Evolutionary conservation across 2,888 invertebrate genomes (phyloP).

Genomic region (Schrankia costaestrigalis): DNA sequence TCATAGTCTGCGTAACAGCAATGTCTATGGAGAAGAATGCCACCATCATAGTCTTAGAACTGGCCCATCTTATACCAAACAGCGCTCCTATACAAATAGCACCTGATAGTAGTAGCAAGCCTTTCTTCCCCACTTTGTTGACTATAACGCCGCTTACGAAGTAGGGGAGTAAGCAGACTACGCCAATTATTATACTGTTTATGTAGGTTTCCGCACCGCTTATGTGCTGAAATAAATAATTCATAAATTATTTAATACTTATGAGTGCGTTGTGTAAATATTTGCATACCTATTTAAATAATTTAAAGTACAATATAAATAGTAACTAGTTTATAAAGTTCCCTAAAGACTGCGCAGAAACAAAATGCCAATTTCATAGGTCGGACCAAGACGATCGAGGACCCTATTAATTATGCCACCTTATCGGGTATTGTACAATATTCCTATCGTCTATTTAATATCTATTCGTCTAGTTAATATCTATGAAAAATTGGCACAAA

Average conservation of each 20-base stretch:
- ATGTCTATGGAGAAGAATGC: slow-evolving; percentile 47
- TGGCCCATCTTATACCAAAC: slow-evolving; percentile 46
- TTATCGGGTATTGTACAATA: too few species aligned
- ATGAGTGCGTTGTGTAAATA: too few species aligned
- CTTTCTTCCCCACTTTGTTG: slow-evolving; percentile 48
- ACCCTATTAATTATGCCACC: too few species aligned
- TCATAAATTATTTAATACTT: not conserved
- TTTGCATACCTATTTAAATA: too few species aligned
- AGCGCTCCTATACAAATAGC: slow-evolving; percentile 32
- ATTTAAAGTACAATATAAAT: too few species aligned
- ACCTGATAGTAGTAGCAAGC: slow-evolving; percentile 36
- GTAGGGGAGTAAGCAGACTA: slow-evolving; percentile 36
- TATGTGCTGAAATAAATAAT: slow-evolving; percentile 15
- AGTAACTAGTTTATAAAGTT: too few species aligned
- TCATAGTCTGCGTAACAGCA: slow-evolving; percentile 46
- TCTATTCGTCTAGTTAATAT: too few species aligned
- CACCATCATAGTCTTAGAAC: slow-evolving; percentile 44
- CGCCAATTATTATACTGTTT: slow-evolving; percentile 44
- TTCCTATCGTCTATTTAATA: too few species aligned
- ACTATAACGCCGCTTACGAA: slow-evolving; percentile 37
- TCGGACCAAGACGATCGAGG: too few species aligned
- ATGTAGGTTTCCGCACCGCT: slow-evolving; percentile 34
- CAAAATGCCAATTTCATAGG: too few species aligned
- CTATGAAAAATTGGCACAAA: too few species aligned
- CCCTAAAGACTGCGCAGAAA: too few species aligned